Base-by-base conservation (phyloP, 2,113 vertebrate species). In the Python bivittatus region DNA sequence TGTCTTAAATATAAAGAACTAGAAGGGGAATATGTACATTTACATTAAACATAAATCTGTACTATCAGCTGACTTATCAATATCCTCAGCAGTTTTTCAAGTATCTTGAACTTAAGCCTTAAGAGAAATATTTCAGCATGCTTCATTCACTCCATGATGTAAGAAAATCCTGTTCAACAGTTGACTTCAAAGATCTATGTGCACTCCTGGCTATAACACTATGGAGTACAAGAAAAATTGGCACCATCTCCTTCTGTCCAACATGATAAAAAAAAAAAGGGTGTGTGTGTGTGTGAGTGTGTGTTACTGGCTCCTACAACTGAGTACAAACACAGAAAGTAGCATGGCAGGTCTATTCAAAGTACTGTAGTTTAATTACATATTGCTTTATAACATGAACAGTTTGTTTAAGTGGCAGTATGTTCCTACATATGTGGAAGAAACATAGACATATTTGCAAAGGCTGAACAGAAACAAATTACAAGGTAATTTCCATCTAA, bases 91-190 rank as follows among this genome's bases (percentile, higher is more conserved):
- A 94, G 93, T 0, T 0, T 83, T 84, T 95, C 95, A 52, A 53
- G 17, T 48, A 91, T 90, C 86, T 94, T 54, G 95, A 94, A 92
- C 94, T 60, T 25, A 6, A 94, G 79, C 38, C 61, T 25, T 12
- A 33, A 64, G 15, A 93, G 90, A 83, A 96, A 23, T 93, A 93
- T 57, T 84, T 95, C 72, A 95, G 93, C 86, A 94, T 91, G 79
- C 29, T 94, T 90, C 38, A 83, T 42, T 90, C 93, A 94, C 86
- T 83, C 85, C 83, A 87, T 83, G 93, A 96, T n/a, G 11, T 96
- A 97, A 94, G 95, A 96, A 97, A 98, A 97, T 93, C 93, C 94
- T 97, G 96, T 92, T 93, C 87, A 95, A 96, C 93, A 61, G 79
- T 94, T 92, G 94, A 95, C 89, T 95, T 94, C 86, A 61, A 92